Evolutionary conservation across 2,888 invertebrate genomes (phyloP).

Genomic region (Ariolimax columbianus): DNA sequence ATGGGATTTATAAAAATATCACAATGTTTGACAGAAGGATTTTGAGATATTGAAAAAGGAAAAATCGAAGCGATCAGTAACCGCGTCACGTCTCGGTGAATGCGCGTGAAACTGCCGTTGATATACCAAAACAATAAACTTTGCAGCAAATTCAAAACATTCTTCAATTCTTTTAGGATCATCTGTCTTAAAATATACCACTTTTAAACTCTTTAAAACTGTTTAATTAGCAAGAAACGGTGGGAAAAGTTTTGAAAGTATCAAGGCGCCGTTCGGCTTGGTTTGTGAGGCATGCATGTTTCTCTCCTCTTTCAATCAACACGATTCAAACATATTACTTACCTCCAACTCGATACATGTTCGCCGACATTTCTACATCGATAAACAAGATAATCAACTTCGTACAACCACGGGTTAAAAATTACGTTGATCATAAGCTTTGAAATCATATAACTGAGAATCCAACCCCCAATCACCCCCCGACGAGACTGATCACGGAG

Average conservation of each 20-base stretch:
- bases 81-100: conserved; percentile 55
- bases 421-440: background rate
- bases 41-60: conserved; percentile 51
- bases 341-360: conserved; percentile 99
- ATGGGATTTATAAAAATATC: background rate
- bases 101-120: conserved; percentile 46
- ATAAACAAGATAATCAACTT: conserved; percentile 20
- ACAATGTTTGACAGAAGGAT: conserved; percentile 43
- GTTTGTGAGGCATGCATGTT: conserved; percentile 51
- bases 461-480: conserved; percentile 62
- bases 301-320: conserved; percentile 52
- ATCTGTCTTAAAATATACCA: background rate
- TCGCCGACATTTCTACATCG: conserved; percentile 84
- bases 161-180: background rate
- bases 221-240: background rate
- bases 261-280: conserved; percentile 51
- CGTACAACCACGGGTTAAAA: background rate
- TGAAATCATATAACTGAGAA: conserved; percentile 4
- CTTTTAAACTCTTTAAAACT: conserved; percentile 29
- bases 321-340: conserved; percentile 78
- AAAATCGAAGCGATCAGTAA: conserved; percentile 60
- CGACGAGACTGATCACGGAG: conserved; percentile 75
- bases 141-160: background rate
- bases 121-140: conserved; percentile 6
- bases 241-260: conserved; percentile 35